phyloP scores from a whole-genome alignment of 2,888 invertebrate genomes.

The Scrobipalpa costella region DNA sequence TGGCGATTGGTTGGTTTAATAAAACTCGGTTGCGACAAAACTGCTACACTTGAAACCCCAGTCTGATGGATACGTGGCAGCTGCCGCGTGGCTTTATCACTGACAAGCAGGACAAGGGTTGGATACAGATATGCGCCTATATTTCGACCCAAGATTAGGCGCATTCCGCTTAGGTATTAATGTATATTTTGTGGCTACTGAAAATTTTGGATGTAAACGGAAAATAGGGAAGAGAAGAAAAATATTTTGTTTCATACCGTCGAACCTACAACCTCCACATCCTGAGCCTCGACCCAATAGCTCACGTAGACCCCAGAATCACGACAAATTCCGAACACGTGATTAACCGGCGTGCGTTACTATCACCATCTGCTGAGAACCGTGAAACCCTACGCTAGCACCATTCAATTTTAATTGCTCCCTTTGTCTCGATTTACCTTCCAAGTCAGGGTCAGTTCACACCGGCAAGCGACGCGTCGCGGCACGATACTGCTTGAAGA shows the following conservation, averaged over 20 bases:
- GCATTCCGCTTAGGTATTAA: too few relatives aligned
- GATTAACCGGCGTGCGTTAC: background rate
- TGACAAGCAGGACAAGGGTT: background rate
- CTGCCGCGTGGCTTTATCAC: slow-evolving; percentile 6
- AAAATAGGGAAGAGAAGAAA: too few relatives aligned
- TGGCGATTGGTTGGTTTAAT: slow-evolving; percentile 11
- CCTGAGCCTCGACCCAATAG: background rate
- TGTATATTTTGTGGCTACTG: too few relatives aligned
- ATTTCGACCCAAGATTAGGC: background rate
- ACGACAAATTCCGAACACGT: background rate
- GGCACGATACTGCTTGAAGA: too few relatives aligned
- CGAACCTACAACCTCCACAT: too few relatives aligned
- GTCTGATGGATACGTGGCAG: slow-evolving; percentile 3
- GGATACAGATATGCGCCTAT: background rate
- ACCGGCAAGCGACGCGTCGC: too few relatives aligned
- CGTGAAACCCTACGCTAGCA: background rate
- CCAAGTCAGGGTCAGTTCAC: too few relatives aligned
- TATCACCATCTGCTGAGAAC: background rate
- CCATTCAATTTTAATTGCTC: slow-evolving; percentile 9
- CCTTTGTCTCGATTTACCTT: slow-evolving; percentile 14
- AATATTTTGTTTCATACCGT: too few relatives aligned
- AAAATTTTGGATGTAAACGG: too few relatives aligned
- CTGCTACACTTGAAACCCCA: background rate
- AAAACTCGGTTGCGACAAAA: slow-evolving; percentile 11
- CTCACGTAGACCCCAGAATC: background rate